Conservation (phyloP, 2,888 invertebrate species). For the Urechis unicinctus region DNA sequence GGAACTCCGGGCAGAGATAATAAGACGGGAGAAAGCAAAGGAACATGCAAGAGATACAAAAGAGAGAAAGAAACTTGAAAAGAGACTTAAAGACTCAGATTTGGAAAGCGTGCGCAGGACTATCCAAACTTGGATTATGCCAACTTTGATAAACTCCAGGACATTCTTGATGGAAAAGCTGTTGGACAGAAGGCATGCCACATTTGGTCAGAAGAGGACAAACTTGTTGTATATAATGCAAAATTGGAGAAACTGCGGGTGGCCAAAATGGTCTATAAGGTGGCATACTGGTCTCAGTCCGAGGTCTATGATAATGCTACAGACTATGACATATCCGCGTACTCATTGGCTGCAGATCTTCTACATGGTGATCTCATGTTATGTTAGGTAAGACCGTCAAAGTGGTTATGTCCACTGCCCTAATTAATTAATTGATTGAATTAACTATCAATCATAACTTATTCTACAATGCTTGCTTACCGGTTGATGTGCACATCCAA, state of each 20-base stretch:
- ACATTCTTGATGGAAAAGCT: slow-evolving; percentile 8
- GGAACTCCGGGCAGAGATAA: not conserved
- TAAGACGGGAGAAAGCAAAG: not conserved
- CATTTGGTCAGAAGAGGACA: slow-evolving; percentile 5
- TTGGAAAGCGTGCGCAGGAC: not conserved
- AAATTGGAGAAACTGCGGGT: slow-evolving; percentile 4
- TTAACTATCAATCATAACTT: too few species aligned
- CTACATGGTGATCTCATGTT: slow-evolving; percentile 2
- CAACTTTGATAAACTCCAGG: not conserved
- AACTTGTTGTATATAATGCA: slow-evolving; percentile 2
- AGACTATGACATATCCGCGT: slow-evolving; percentile 6
- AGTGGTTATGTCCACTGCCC: too few species aligned
- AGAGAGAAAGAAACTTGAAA: slow-evolving; percentile 11
- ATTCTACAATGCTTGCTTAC: too few species aligned
- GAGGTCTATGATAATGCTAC: slow-evolving; percentile 2
- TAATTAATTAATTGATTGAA: too few species aligned
- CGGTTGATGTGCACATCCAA: too few species aligned
- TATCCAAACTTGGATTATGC: slow-evolving; percentile 5
- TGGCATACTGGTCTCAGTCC: slow-evolving; percentile 6
- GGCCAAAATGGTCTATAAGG: not conserved
- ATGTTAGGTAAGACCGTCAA: too few species aligned
- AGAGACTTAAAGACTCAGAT: not conserved
- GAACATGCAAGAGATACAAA: not conserved
- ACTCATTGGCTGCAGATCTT: slow-evolving; percentile 4
- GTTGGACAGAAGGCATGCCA: slow-evolving; percentile 12